Conservation (phyloP, 1,140 invertebrate species). For the Drosophila rhopaloa region DNA sequence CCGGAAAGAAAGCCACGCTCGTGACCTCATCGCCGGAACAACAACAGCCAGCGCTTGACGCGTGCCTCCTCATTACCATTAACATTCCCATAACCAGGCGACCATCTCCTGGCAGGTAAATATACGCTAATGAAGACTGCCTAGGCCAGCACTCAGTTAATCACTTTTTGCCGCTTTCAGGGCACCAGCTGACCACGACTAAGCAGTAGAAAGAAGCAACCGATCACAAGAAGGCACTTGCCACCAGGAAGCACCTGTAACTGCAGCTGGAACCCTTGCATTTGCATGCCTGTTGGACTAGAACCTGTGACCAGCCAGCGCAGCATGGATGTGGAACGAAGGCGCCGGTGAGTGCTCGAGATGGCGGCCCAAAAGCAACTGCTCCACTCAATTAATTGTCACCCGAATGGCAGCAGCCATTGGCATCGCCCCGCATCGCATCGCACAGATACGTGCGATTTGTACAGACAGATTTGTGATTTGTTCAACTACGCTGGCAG, state of each 20-base stretch:
- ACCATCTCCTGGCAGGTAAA: constrained; percentile 11
- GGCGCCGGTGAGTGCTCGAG: constrained; percentile 66
- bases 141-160: neutral
- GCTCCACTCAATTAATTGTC: constrained; percentile 55
- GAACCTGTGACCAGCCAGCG: constrained; percentile 10
- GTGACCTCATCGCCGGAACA: constrained; percentile 67
- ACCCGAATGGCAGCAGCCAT: constrained; percentile 19
- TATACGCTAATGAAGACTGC: neutral
- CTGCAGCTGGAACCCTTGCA: neutral
- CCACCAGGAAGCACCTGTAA: constrained; percentile 1
- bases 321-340: constrained; percentile 69
- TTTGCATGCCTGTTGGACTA: constrained; percentile 12
- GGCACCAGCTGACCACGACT: neutral
- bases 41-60: constrained; percentile 14
- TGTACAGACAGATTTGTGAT: constrained; percentile 22
- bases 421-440: neutral
- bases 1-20: constrained; percentile 6
- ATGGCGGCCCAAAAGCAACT: constrained; percentile 31
- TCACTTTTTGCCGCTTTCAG: neutral
- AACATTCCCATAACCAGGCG: constrained; percentile 9
- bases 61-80: constrained; percentile 4
- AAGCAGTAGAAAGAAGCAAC: too few species aligned
- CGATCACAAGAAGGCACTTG: too few species aligned
- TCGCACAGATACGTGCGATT: constrained; percentile 36
- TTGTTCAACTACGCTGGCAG: constrained; percentile 1